Evolutionary conservation across 2,888 invertebrate species (phyloP), one percentile per base, ranked within the genome.

Genomic region (Plagodis dolabraria): DNA sequence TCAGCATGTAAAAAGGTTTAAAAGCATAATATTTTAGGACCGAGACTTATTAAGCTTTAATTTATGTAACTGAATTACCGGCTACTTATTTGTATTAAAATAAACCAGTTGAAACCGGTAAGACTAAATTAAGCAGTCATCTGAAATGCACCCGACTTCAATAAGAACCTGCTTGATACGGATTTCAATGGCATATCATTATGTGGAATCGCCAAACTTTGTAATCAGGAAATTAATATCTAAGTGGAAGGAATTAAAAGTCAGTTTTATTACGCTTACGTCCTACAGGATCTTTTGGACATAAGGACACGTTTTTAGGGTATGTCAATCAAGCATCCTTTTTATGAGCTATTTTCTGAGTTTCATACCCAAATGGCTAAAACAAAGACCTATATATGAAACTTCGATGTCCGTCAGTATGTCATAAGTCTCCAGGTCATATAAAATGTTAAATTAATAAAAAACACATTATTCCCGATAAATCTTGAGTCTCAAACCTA

Each of bases 31-130:
- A 8, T 36, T 36, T 36, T 7, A 36, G 36, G 7, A 7, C 0
- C 36, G 0, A 40, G 10, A 7, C 10, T 40, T 40, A 8, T 40
- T 10, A 10, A 10, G 10, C 10, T 10, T 10, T 40, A 40, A 40
- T 10, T 10, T 40, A 8, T 40, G 10, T 8, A 9, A 40, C 8
- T 40, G 40, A 40, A 50, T 46, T 53, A 22, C 36, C 49, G 44
- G 48, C 38, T 55, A 10, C 40, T 10, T 36, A 44, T 50, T 54
- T 51, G 47, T 34, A 40, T 47, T 38, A 38, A 38, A 40, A 49
- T n/a, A 53, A 56, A 60, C 56, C 50, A 36, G 60, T 51, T 55
- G 51, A 12, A 47, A 47, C 51, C 9, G 59, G 45, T 33, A 59
- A 36, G 44, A 51, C 55, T 47, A 56, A 53, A 56, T 49, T 48